Conservation (phyloP, 92 coral and sea anemone species). For the Pocillopora meandrina region DNA sequence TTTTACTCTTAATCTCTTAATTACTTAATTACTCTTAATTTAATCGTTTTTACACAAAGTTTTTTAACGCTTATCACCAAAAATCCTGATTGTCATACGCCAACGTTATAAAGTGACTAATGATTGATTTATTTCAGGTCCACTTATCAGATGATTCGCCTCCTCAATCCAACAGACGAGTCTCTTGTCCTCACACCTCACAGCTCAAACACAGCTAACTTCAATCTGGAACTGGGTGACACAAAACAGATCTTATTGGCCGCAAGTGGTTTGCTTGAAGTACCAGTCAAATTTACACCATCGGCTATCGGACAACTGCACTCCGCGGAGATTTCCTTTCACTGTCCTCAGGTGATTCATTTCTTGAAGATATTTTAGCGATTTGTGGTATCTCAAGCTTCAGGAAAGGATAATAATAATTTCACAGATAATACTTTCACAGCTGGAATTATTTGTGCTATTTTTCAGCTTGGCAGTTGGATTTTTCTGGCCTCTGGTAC, state of each 20-base stretch:
- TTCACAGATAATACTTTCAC: too few relatives aligned
- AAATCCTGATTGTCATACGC: too few relatives aligned
- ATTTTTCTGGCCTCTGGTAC: constrained; percentile 91
- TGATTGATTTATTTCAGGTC: constrained; percentile 55
- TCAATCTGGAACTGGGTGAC: constrained; percentile 74
- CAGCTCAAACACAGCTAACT: constrained; percentile 79
- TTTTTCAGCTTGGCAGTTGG: constrained; percentile 88
- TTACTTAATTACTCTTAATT: too few relatives aligned
- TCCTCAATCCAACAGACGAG: constrained; percentile 89
- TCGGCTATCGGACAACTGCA: constrained; percentile 89
- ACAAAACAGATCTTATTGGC: constrained; percentile 77
- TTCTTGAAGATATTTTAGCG: not conserved
- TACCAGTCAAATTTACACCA: constrained; percentile 95
- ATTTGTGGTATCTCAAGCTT: not conserved
- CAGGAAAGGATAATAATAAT: not conserved
- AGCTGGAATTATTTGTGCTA: not conserved
- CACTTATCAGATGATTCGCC: constrained; percentile 90
- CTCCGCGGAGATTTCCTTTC: constrained; percentile 83
- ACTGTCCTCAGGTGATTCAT: constrained; percentile 83
- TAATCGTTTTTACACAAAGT: too few relatives aligned
- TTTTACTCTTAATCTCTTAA: too few relatives aligned
- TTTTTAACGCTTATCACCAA: too few relatives aligned
- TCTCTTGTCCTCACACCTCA: constrained; percentile 78
- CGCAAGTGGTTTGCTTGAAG: constrained; percentile 70
- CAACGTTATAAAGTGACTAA: too few relatives aligned